Percentiles rank a stretch among this genome's conserved stretches.
Evolutionary conservation across 2,888 invertebrate genomes (phyloP).

Genomic region (Chymomyza caudatula): DNA sequence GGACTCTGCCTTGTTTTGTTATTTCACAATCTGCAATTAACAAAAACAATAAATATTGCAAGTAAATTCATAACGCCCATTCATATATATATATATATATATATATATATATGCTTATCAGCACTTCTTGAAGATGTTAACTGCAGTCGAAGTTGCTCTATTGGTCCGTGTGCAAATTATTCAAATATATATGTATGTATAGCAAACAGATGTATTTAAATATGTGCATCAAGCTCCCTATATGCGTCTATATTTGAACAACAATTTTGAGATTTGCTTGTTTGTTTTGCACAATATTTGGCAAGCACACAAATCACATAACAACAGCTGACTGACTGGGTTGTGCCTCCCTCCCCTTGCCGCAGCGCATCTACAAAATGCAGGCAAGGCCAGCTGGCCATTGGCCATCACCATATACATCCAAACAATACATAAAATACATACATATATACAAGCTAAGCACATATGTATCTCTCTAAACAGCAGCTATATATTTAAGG

Average conservation of each 20-base stretch:
- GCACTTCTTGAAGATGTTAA: background rate
- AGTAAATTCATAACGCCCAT: background rate
- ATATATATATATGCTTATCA: background rate
- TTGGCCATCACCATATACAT: slow-evolving; percentile 17
- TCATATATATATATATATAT: background rate
- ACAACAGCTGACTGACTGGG: slow-evolving; percentile 58
- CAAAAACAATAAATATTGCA: background rate
- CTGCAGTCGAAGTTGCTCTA: background rate
- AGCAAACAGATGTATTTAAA: background rate
- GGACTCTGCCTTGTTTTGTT: background rate
- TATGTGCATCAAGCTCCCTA: background rate
- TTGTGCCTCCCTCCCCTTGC: background rate
- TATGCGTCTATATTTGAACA: slow-evolving; percentile 5
- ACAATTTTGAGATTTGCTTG: slow-evolving; percentile 13
- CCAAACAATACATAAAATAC: slow-evolving; percentile 7
- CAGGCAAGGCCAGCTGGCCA: slow-evolving; percentile 61
- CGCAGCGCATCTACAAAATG: slow-evolving; percentile 17
- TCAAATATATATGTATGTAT: background rate
- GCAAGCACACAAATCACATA: slow-evolving; percentile 57
- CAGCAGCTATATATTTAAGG: too few relatives aligned
- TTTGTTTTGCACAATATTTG: slow-evolving; percentile 39
- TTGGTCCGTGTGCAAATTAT: background rate
- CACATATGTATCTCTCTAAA: too few relatives aligned
- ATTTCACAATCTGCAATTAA: background rate
- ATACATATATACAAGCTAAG: background rate